phyloP scores from a whole-genome alignment of 2,797 vertebrate genomes.

The Rhinella marina region DNA sequence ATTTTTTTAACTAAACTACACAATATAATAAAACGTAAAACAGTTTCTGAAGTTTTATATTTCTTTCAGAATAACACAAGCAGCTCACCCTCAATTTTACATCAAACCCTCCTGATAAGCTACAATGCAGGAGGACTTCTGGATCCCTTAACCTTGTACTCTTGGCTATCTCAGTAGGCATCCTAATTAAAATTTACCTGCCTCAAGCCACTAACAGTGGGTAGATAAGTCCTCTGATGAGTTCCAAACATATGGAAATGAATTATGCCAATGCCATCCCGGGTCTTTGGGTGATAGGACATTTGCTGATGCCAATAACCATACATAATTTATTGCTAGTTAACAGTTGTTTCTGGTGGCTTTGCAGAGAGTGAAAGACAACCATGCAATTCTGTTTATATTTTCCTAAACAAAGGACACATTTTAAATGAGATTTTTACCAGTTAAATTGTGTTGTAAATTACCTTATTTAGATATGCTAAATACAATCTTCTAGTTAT shows the following conservation, averaged over 20 bases:
- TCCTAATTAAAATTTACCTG: background rate
- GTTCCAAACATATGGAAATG: slow-evolving; percentile 1
- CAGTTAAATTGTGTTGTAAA: no score
- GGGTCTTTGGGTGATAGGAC: background rate
- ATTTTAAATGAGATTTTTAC: background rate
- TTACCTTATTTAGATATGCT: background rate
- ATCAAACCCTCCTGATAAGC: background rate
- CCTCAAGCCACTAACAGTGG: background rate
- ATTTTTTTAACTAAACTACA: no score
- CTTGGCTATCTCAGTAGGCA: background rate
- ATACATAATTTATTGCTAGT: background rate
- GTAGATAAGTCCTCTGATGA: background rate
- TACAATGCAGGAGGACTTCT: background rate
- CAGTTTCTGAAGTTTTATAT: background rate
- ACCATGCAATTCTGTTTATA: background rate
- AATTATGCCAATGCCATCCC: background rate
- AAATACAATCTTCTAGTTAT: background rate
- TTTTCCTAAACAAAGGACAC: background rate
- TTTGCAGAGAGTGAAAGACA: background rate
- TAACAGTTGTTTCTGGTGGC: background rate
- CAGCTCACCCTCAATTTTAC: background rate
- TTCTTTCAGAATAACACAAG: background rate
- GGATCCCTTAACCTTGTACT: background rate
- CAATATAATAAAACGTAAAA: background rate
- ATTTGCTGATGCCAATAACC: background rate